These are phyloP conservation scores for Miichthys miiuy DNA, from an alignment of 2,797 vertebrate genomes.

Conservation along the genomic window DNA sequence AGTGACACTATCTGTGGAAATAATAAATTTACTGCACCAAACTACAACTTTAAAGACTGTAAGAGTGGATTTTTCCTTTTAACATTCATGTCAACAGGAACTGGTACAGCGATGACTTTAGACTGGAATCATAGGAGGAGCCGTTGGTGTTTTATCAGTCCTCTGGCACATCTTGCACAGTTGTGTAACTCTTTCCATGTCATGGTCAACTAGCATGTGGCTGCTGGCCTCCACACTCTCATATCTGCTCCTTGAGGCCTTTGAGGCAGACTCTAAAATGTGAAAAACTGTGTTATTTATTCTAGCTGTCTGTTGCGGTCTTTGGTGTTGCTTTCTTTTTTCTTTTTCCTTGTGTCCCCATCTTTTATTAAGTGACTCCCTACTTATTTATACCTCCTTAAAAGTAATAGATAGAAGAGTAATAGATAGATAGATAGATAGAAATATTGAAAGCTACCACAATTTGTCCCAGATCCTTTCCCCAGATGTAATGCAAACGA, in stretches of 20 bases:
- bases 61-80: neutral
- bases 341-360: constrained; percentile 16
- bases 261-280: constrained; percentile 38
- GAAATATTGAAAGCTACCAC: constrained; percentile 44
- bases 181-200: constrained; percentile 84
- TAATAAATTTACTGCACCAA: neutral
- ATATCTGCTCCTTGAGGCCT: constrained; percentile 48
- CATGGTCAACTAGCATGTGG: constrained; percentile 73
- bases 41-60: neutral
- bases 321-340: constrained; percentile 14
- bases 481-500: constrained; percentile 59
- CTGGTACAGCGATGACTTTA: constrained; percentile 36
- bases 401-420: neutral
- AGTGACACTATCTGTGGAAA: neutral
- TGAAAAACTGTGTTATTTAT: constrained; percentile 48
- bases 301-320: constrained; percentile 44
- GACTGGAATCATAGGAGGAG: constrained; percentile 59
- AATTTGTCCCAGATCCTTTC: constrained; percentile 59
- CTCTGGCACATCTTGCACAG: constrained; percentile 70
- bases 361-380: constrained; percentile 13
- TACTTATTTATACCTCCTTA: neutral
- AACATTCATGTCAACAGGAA: constrained; percentile 29
- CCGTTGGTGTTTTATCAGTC: constrained; percentile 72
- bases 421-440: constrained; percentile 25
- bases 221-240: constrained; percentile 55